Evolutionary conservation across 1,140 invertebrate genomes (phyloP).

Genomic region (Lasioglossum albipes): DNA sequence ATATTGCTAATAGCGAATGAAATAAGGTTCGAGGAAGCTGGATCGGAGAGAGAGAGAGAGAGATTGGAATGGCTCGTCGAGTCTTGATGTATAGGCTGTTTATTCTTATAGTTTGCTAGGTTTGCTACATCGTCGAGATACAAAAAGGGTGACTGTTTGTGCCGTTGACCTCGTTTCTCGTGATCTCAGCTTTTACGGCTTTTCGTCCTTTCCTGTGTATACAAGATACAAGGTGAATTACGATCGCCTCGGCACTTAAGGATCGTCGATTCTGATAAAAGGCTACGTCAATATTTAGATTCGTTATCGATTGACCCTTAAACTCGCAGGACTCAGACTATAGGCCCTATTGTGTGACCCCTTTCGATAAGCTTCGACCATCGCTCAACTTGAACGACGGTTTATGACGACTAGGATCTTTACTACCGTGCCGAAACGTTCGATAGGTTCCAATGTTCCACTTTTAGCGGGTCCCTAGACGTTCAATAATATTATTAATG

Average conservation of each 20-base stretch:
- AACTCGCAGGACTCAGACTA: constrained; percentile 17
- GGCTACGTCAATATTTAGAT: constrained; percentile 45
- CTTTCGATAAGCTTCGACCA: background rate
- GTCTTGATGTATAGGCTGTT: background rate
- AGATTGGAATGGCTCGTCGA: background rate
- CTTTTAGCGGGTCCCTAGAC: too few species aligned
- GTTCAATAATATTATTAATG: too few species aligned
- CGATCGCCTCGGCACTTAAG: constrained; percentile 16
- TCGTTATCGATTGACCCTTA: constrained; percentile 57
- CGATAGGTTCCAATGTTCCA: too few species aligned
- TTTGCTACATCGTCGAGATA: background rate
- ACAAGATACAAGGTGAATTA: constrained; percentile 35
- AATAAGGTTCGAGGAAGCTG: background rate
- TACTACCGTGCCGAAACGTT: too few species aligned
- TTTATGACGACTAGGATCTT: too few species aligned
- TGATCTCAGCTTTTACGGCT: constrained; percentile 27
- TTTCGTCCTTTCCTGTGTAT: constrained; percentile 17
- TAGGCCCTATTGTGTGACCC: background rate
- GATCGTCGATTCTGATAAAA: constrained; percentile 37
- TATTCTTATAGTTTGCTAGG: background rate
- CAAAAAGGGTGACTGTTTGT: constrained; percentile 24
- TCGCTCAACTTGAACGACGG: too few species aligned
- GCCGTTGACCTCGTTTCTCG: constrained; percentile 32
- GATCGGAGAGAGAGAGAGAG: background rate
- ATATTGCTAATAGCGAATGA: background rate